phyloP scores from a whole-genome alignment of 2,113 vertebrate genomes.

The Onychorhynchus coronatus region DNA sequence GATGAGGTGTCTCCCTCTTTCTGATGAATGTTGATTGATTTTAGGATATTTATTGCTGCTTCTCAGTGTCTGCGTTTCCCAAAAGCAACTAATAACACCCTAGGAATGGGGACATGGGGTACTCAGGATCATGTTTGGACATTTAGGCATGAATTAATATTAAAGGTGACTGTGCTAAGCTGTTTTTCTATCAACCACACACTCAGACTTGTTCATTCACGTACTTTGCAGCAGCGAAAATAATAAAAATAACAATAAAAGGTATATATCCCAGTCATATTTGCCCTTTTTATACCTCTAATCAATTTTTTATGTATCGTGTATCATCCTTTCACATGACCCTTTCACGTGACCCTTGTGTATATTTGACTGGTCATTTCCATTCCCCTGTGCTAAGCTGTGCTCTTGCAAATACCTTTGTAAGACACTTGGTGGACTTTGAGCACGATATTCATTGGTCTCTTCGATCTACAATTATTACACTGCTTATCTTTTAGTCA shows the following conservation, averaged over 20 bases:
- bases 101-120: not conserved
- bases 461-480: not conserved
- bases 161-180: not conserved
- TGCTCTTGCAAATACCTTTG: not conserved
- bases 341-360: not conserved
- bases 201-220: not conserved
- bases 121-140: not conserved
- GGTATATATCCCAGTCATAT: not conserved
- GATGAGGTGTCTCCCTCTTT: not conserved
- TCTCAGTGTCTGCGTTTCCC: not conserved
- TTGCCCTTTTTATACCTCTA: not conserved
- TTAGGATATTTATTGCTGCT: not conserved
- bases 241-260: not conserved
- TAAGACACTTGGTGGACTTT: not conserved
- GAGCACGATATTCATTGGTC: not conserved
- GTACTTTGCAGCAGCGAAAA: not conserved
- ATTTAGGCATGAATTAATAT: not conserved
- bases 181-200: not conserved
- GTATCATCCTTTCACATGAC: not conserved
- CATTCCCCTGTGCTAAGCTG: not conserved
- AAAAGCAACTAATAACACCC: not conserved
- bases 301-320: not conserved
- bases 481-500: not conserved
- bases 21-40: not conserved
- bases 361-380: not conserved